Conservation (phyloP, 2,113 vertebrate genomes). For the Heliornis fulica region DNA sequence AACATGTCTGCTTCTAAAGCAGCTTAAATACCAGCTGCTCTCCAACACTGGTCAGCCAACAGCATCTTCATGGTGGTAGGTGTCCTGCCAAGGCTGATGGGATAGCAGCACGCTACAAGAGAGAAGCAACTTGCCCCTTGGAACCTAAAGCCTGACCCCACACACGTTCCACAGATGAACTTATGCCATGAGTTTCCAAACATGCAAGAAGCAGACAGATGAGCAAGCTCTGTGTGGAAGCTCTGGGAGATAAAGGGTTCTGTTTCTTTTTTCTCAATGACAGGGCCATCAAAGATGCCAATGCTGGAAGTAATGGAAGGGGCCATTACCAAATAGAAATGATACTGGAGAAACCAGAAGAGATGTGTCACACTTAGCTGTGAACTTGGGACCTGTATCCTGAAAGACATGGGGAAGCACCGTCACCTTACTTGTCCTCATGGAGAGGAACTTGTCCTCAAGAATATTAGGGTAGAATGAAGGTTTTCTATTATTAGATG, state of each 20-base stretch:
- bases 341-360: neutral
- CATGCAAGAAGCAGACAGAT: neutral
- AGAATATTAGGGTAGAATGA: neutral
- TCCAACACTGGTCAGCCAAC: neutral
- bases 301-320: neutral
- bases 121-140: neutral
- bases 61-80: neutral
- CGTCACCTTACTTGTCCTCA: neutral
- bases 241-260: neutral
- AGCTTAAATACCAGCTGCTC: neutral
- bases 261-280: neutral
- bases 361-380: neutral
- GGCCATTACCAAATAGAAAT: neutral
- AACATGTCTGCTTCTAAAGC: neutral
- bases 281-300: neutral
- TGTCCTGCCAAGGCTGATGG: neutral
- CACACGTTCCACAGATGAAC: fast-evolving
- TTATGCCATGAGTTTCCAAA: neutral
- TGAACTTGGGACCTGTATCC: neutral
- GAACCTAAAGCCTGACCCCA: neutral
- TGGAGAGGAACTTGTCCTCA: neutral
- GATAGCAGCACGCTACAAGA: neutral
- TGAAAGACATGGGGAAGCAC: neutral
- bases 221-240: neutral
- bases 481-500: neutral